Percentiles rank a stretch among this genome's conserved stretches.
Evolutionary conservation across 2,113 vertebrate genomes (phyloP).

Genomic region (Plotosus lineatus): DNA sequence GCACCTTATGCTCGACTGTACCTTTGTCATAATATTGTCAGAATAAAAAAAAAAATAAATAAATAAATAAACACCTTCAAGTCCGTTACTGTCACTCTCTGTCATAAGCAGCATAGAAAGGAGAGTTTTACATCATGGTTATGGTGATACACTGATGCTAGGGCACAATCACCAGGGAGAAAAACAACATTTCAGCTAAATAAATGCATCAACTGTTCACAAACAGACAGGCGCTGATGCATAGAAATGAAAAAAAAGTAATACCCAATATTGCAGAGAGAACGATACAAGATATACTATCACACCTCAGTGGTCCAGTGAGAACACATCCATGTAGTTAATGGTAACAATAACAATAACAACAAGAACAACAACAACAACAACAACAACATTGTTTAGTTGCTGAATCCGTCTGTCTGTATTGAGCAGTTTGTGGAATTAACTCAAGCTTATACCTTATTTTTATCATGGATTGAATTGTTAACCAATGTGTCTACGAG

Average conservation of each 20-base stretch:
- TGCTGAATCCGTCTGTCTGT: background rate
- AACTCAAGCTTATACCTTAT: background rate
- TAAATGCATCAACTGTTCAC: slow-evolving; percentile 5
- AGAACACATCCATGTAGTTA: too few relatives aligned
- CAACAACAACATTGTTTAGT: background rate
- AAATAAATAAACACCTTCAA: background rate
- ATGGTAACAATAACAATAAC: too few relatives aligned
- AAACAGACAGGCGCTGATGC: background rate
- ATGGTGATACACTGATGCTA: background rate
- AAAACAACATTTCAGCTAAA: background rate
- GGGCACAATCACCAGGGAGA: background rate
- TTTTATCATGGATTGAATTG: too few relatives aligned
- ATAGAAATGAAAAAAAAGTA: background rate
- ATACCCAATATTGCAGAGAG: background rate
- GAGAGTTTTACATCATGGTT: background rate
- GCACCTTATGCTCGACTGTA: background rate
- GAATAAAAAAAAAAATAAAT: too few relatives aligned
- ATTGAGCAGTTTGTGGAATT: background rate
- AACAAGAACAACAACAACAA: background rate
- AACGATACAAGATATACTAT: background rate
- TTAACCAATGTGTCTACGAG: too few relatives aligned
- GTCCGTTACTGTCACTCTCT: background rate
- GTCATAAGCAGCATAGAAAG: background rate
- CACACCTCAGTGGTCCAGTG: background rate
- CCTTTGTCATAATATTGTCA: background rate